A percentile compares a stretch with the other conserved stretches of the same genome.
phyloP scores from a whole-genome alignment of 2,113 vertebrate genomes.

The Galbula dea region DNA sequence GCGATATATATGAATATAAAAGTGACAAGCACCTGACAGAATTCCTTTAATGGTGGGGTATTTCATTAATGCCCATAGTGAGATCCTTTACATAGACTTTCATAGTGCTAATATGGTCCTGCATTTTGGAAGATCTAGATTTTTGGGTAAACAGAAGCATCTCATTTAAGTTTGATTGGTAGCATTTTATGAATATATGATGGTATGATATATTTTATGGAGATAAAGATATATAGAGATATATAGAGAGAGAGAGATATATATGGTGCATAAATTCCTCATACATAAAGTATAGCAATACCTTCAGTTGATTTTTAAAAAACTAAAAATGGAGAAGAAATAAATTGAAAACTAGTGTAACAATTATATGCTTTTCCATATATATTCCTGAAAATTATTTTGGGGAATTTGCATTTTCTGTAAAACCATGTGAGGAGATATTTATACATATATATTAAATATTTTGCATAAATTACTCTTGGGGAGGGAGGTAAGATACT shows the following conservation, averaged over 20 bases:
- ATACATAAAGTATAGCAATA: neutral
- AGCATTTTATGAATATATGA: neutral
- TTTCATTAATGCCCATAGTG: neutral
- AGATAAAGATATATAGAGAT: too few species aligned
- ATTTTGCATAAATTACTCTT: neutral
- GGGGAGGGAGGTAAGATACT: rapidly evolving
- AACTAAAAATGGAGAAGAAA: too few species aligned
- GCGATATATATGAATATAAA: neutral
- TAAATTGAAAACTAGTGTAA: neutral
- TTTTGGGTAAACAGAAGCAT: neutral
- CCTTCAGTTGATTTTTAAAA: neutral
- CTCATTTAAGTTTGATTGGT: neutral
- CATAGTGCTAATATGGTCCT: neutral
- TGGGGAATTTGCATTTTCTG: neutral
- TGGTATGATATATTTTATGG: too few species aligned
- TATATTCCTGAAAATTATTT: neutral
- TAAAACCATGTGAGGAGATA: neutral
- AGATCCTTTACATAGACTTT: neutral
- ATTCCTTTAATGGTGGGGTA: neutral
- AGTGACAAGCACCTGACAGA: neutral
- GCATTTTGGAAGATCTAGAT: neutral
- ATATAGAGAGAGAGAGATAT: too few species aligned
- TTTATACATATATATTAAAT: neutral
- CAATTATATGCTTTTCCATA: neutral
- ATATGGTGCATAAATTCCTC: neutral